A percentile compares a stretch with the other conserved stretches of the same genome.
Conservation (phyloP, 2,888 invertebrate genomes). For the Brachyopa scutellaris region DNA sequence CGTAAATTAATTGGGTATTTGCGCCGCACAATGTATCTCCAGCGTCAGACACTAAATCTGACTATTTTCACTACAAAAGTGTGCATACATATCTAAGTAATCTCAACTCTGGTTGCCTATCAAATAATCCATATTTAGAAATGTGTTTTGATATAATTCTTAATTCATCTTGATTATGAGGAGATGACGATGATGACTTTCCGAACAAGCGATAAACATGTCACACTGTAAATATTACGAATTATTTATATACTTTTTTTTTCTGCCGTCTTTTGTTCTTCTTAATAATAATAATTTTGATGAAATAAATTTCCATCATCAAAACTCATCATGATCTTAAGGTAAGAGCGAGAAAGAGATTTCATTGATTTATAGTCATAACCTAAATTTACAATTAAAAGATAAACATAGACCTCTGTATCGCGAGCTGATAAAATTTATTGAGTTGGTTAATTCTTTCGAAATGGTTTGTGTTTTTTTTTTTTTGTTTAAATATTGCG, state of each 20-base stretch:
- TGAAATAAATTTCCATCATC: constrained; percentile 1
- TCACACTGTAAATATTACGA: constrained; percentile 65
- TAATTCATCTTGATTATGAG: constrained; percentile 62
- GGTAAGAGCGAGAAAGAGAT: constrained; percentile 30
- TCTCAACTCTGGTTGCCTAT: constrained; percentile 5
- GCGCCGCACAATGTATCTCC: constrained; percentile 25
- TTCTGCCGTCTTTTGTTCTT: background rate
- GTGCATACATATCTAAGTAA: too few relatives aligned
- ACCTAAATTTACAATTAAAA: constrained; percentile 67
- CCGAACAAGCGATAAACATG: constrained; percentile 59
- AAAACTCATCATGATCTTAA: background rate
- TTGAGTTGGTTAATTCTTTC: constrained; percentile 66
- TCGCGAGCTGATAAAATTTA: constrained; percentile 67
- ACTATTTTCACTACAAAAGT: constrained; percentile 8
- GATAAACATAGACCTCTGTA: constrained; percentile 60
- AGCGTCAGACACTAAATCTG: constrained; percentile 24
- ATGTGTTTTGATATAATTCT: constrained; percentile 66
- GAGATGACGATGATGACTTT: constrained; percentile 43
- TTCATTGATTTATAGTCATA: constrained; percentile 71
- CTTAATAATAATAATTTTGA: constrained; percentile 46
- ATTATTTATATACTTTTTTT: background rate
- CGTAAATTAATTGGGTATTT: constrained; percentile 67
- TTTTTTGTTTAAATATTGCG: constrained; percentile 57
- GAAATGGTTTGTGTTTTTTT: too few relatives aligned
- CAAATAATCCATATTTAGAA: constrained; percentile 68